Evolutionary conservation across 2,888 invertebrate genomes (phyloP), one percentile per base, ranked within the genome.

Genomic region (Aricia artaxerxes): DNA sequence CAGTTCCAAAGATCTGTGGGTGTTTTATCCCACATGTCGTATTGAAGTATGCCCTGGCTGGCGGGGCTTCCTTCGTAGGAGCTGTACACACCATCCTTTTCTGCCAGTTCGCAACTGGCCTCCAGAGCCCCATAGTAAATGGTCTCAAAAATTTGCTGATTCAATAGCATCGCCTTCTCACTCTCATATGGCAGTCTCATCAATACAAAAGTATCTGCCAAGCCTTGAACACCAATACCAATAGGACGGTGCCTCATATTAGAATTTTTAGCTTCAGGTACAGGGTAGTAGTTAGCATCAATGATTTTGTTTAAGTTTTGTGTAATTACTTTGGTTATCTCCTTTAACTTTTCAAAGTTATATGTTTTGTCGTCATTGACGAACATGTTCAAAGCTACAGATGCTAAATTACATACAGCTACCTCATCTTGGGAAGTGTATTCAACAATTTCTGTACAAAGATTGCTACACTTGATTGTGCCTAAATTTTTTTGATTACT

Each of bases 401-500:
- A 99, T 0, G 99, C 99, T 87, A 99, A 95, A 94, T 99, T 99
- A 90, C 99, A 99, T 0, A 99, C 99, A 6, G 99, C 99, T 57
- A 99, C 96, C 95, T 99, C 99, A 91, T 99, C 98, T 1, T 96
- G 92, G 16, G 98, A 96, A 2, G 98, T 98, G 90, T 99, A 99
- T 89, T 99, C 98, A 0, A 99, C 96, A 84, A 99, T 98, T 95
- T 99, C 99, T 0, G 99, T 99, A 89, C 99, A 99, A 61, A 99
- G 95, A 90, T 99, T 99, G 85, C 99, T 98, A 90, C 99, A 98
- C 92, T 99, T 99, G 84, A 99, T 99, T 0, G 99, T 99, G 16
- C 99, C 99, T 80, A 99, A 94, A 92, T 99, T 99, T 90, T 99
- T 97, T 87, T 99, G 99, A 90, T 99, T 99, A 81, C 98, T 98